Evolutionary conservation across 2,113 vertebrate genomes (phyloP).

Genomic region (Martes martes): DNA sequence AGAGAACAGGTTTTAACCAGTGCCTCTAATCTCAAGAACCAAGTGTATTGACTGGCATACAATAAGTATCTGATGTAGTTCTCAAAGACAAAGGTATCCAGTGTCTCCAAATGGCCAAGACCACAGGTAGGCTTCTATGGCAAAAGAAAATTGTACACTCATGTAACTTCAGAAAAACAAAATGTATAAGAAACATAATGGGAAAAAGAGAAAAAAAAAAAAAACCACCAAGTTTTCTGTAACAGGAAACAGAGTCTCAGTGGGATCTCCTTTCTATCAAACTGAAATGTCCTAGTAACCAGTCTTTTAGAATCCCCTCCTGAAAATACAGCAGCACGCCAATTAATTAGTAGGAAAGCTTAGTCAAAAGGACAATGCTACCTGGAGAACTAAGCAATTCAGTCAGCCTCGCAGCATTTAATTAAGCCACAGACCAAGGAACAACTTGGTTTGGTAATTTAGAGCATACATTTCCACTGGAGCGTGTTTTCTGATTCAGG

Average conservation of each 20-base stretch:
- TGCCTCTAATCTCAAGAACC: neutral
- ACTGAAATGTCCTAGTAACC: constrained; percentile 31
- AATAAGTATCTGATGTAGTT: neutral
- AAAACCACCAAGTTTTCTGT: neutral
- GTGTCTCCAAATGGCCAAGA: neutral
- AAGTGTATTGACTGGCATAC: neutral
- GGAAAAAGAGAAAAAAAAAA: no score
- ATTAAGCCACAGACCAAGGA: constrained; percentile 50
- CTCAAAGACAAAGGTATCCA: neutral
- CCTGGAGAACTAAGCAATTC: constrained; percentile 53
- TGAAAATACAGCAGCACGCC: constrained; percentile 51
- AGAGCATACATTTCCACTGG: constrained; percentile 9
- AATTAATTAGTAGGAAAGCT: constrained; percentile 65
- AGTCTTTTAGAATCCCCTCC: constrained; percentile 46
- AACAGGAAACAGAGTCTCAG: constrained; percentile 50
- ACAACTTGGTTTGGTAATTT: constrained; percentile 32
- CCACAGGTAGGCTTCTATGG: neutral
- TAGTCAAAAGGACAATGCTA: constrained; percentile 68
- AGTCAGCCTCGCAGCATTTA: constrained; percentile 48
- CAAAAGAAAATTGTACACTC: constrained; percentile 31
- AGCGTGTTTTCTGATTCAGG: neutral
- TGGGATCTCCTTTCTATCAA: constrained; percentile 29
- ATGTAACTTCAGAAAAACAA: neutral
- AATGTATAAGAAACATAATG: neutral
- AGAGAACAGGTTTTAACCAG: neutral